Evolutionary conservation across 2,888 invertebrate species (phyloP).

Genomic region (Plebejus anna): DNA sequence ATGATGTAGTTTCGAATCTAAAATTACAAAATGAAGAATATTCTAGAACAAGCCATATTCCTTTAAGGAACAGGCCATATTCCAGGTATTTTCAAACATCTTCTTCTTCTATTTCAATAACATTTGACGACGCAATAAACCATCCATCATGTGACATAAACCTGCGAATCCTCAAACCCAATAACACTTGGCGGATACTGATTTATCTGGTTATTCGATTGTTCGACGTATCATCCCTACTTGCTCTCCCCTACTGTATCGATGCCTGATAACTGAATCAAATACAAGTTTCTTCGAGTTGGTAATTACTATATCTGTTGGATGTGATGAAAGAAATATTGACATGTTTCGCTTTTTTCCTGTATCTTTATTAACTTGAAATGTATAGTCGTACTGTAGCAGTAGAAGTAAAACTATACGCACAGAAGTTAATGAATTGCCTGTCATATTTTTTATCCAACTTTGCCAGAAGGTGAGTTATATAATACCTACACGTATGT

Average conservation of each 20-base stretch:
- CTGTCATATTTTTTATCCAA: no score
- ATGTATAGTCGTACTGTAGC: neutral
- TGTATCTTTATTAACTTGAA: neutral
- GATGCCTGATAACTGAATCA: conserved; percentile 17
- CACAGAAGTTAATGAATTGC: no score
- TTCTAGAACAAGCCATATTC: no score
- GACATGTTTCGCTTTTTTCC: neutral
- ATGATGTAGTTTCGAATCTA: no score
- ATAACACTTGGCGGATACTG: neutral
- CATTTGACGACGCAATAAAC: neutral
- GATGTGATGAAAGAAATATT: neutral
- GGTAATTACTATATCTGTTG: conserved; percentile 1
- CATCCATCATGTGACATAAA: conserved; percentile 1
- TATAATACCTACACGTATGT: no score
- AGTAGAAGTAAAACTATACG: no score
- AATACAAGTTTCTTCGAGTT: conserved; percentile 7
- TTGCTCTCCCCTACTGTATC: neutral
- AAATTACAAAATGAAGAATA: no score
- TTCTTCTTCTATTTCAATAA: neutral
- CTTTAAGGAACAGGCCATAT: neutral
- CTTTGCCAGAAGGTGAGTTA: no score
- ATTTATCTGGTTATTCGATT: conserved; percentile 13
- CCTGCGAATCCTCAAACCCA: neutral
- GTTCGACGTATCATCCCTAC: conserved; percentile 1
- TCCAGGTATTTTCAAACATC: neutral